Evolutionary conservation across 1,140 invertebrate genomes (phyloP).

Genomic region (Sycobia sp.): DNA sequence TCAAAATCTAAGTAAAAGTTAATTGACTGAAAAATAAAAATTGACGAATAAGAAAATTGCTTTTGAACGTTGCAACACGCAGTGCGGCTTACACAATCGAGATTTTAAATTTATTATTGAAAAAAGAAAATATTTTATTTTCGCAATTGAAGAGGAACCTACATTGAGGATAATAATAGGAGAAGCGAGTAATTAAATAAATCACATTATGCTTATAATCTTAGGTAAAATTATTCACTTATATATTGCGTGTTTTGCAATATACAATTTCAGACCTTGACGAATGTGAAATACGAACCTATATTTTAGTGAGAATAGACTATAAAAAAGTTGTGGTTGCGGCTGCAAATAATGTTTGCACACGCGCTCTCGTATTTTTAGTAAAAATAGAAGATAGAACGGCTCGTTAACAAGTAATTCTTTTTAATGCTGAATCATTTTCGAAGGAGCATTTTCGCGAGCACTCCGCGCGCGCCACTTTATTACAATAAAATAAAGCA

Average conservation of each 20-base stretch:
- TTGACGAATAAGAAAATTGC: too few species aligned
- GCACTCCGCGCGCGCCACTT: too few species aligned
- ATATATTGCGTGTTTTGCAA: constrained; percentile 21
- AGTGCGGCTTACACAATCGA: too few species aligned
- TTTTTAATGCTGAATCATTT: background rate
- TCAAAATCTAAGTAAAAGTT: too few species aligned
- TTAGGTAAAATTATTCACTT: constrained; percentile 26
- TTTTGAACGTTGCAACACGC: too few species aligned
- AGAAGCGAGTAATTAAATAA: constrained; percentile 16
- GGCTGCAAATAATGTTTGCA: constrained; percentile 17
- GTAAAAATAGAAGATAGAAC: constrained; percentile 14
- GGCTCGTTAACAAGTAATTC: background rate
- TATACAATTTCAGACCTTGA: constrained; percentile 30
- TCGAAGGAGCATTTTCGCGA: background rate
- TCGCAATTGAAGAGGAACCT: too few species aligned
- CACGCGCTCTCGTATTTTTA: background rate
- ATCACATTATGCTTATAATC: constrained; percentile 5
- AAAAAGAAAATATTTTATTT: too few species aligned
- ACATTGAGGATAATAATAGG: too few species aligned
- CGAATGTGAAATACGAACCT: constrained; percentile 27
- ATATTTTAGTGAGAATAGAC: constrained; percentile 31
- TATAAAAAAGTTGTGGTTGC: constrained; percentile 27
- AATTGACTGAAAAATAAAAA: too few species aligned
- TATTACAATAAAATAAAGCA: too few species aligned
- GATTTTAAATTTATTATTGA: too few species aligned